Evolutionary conservation across 2,888 invertebrate species (phyloP).

Genomic region (Agrotis puta): DNA sequence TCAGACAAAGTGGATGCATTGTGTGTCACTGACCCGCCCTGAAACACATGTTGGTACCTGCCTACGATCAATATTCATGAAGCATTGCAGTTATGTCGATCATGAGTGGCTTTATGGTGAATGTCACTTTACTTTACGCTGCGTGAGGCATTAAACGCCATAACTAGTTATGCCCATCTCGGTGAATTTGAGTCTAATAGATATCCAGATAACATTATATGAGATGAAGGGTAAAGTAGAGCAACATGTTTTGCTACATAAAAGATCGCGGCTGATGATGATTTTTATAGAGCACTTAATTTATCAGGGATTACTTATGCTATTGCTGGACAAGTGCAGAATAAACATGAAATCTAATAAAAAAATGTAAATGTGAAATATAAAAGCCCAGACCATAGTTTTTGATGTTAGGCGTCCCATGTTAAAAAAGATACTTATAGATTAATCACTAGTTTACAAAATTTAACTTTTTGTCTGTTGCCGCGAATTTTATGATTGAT

Average conservation of each 20-base stretch:
- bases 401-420: too few species aligned
- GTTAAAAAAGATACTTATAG: too few species aligned
- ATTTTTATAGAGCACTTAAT: background rate
- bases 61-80: slow-evolving; percentile 74
- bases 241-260: slow-evolving; percentile 12
- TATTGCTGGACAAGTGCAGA: background rate
- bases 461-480: too few species aligned
- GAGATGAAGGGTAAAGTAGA: slow-evolving; percentile 34
- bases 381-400: too few species aligned
- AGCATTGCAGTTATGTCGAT: slow-evolving; percentile 67
- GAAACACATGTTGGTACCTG: slow-evolving; percentile 71
- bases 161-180: slow-evolving; percentile 61
- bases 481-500: too few species aligned
- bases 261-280: background rate
- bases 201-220: slow-evolving; percentile 43
- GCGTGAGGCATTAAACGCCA: slow-evolving; percentile 61
- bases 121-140: slow-evolving; percentile 67
- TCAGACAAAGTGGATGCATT: slow-evolving; percentile 80
- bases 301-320: background rate
- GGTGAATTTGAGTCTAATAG: slow-evolving; percentile 57
- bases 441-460: too few species aligned
- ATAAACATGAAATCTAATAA: too few species aligned
- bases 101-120: slow-evolving; percentile 65
- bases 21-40: slow-evolving; percentile 74
- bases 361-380: too few species aligned